Percentiles rank a stretch among this genome's conserved stretches.
Evolutionary conservation across 2,888 invertebrate genomes (phyloP).

Genomic region (Eudemis profundana): DNA sequence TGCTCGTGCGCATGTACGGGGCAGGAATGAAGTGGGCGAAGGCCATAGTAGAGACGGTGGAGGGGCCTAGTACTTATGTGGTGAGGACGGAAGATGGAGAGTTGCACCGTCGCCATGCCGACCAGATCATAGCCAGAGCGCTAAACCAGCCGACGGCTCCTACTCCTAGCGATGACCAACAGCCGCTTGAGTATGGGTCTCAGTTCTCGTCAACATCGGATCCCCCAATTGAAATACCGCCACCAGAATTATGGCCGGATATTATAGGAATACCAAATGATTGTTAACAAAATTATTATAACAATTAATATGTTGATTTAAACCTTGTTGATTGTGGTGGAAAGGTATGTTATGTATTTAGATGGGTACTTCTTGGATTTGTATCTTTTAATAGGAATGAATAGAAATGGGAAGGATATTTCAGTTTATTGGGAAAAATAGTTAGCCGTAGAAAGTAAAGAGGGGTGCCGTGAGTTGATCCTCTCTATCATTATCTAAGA

Average conservation of each 20-base stretch:
- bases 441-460: too few relatives aligned
- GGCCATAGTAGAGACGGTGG: conserved; percentile 3
- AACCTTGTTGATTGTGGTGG: neutral
- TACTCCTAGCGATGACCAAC: neutral
- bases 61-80: conserved; percentile 18
- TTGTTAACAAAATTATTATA: neutral
- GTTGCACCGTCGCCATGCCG: conserved; percentile 19
- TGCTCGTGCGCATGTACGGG: conserved; percentile 9
- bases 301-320: too few relatives aligned
- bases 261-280: conserved; percentile 6
- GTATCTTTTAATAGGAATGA: too few relatives aligned
- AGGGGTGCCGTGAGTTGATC: too few relatives aligned
- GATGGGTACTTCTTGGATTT: too few relatives aligned
- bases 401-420: too few relatives aligned
- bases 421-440: too few relatives aligned
- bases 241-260: conserved; percentile 1
- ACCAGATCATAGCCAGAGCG: conserved; percentile 13
- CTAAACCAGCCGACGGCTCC: neutral
- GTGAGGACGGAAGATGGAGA: conserved; percentile 27
- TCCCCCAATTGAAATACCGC: conserved; percentile 1
- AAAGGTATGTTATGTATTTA: neutral
- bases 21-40: conserved; percentile 3
- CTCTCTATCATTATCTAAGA: too few relatives aligned
- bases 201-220: neutral
- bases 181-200: neutral